These are phyloP conservation scores for Sisyra terminalis DNA, from an alignment of 2,888 invertebrate genomes.

Conservation along the genomic window DNA sequence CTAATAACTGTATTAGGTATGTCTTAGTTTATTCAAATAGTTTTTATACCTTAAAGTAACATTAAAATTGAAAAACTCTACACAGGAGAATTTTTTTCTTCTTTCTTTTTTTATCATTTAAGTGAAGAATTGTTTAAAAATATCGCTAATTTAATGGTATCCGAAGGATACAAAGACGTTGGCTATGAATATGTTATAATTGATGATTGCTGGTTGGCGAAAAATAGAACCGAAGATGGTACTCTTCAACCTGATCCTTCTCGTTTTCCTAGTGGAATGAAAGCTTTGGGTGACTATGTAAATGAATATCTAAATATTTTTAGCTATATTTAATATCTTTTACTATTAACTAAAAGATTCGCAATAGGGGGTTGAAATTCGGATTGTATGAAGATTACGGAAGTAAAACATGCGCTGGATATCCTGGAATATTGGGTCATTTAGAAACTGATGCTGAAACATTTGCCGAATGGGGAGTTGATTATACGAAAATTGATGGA, in stretches of 20 bases:
- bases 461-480: slow-evolving; percentile 65
- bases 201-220: slow-evolving; percentile 44
- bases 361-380: slow-evolving; percentile 57
- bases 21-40: too few species aligned
- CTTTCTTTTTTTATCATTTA: too few species aligned
- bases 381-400: slow-evolving; percentile 75
- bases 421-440: slow-evolving; percentile 53
- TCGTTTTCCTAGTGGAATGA: slow-evolving; percentile 44
- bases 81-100: too few species aligned
- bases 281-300: slow-evolving; percentile 41
- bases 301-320: too few species aligned
- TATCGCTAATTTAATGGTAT: slow-evolving; percentile 35
- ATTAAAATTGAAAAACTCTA: too few species aligned
- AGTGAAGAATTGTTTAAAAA: slow-evolving; percentile 37
- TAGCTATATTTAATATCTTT: too few species aligned
- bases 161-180: slow-evolving; percentile 38
- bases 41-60: too few species aligned
- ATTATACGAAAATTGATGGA: slow-evolving; percentile 70
- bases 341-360: too few species aligned
- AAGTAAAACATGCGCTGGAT: slow-evolving; percentile 57
- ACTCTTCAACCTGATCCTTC: slow-evolving; percentile 34
- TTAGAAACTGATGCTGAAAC: slow-evolving; percentile 52
- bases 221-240: slow-evolving; percentile 28
- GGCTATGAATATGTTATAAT: slow-evolving; percentile 43
- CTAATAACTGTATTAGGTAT: too few species aligned